These are phyloP conservation scores for Falco concolor DNA, from an alignment of 2,797 vertebrate genomes.

Conservation along the genomic window DNA sequence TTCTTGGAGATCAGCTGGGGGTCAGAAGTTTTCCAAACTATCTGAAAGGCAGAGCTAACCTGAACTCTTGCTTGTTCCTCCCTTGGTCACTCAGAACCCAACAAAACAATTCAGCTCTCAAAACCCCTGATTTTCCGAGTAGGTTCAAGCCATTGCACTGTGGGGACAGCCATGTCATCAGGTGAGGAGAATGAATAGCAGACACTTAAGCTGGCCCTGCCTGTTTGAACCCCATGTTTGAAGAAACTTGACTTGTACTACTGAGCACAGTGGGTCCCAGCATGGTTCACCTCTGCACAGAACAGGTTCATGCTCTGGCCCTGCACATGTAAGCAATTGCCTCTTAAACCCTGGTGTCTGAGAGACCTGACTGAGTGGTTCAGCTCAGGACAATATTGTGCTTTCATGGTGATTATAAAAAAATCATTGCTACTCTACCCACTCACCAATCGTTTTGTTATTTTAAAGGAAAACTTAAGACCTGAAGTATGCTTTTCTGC, in stretches of 20 bases:
- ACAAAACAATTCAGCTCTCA: not conserved
- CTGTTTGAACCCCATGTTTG: not conserved
- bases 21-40: not conserved
- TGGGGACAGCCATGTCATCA: not conserved
- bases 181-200: not conserved
- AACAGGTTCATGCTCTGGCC: not conserved
- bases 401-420: conserved; percentile 29
- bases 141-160: not conserved
- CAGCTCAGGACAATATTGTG: conserved; percentile 5
- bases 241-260: not conserved
- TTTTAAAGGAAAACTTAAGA: conserved; percentile 49
- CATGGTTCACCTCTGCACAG: not conserved
- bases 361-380: not conserved
- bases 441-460: conserved; percentile 1
- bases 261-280: not conserved
- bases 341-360: not conserved
- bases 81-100: not conserved
- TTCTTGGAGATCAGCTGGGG: not conserved
- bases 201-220: not conserved
- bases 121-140: not conserved
- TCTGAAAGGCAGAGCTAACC: not conserved
- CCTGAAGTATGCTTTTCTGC: conserved; percentile 16
- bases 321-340: not conserved
- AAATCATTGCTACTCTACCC: conserved; percentile 20
- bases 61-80: not conserved